Percentiles rank a stretch among this genome's conserved stretches.
phyloP scores from a whole-genome alignment of 2,797 vertebrate genomes.

The Halcyon leucocephala region DNA sequence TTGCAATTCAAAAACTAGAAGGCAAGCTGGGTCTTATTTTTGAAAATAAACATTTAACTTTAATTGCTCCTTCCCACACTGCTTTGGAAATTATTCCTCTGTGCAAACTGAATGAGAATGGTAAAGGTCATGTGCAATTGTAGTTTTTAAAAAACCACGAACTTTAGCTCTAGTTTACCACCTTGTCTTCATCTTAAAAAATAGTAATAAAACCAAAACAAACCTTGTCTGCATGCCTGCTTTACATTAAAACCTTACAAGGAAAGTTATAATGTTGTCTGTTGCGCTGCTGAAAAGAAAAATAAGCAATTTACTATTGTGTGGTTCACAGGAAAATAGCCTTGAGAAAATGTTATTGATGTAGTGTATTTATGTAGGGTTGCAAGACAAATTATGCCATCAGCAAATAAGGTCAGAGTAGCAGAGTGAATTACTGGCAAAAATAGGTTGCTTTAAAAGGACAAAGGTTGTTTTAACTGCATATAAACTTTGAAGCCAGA shows the following conservation, averaged over 20 bases:
- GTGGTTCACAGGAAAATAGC: slow-evolving; percentile 74
- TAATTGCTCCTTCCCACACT: slow-evolving; percentile 56
- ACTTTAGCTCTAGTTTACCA: slow-evolving; percentile 28
- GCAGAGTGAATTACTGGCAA: slow-evolving; percentile 48
- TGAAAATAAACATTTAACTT: slow-evolving; percentile 67
- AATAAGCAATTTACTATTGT: slow-evolving; percentile 75
- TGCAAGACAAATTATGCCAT: slow-evolving; percentile 82
- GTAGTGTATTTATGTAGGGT: slow-evolving; percentile 75
- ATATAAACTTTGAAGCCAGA: slow-evolving; percentile 54
- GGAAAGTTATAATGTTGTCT: slow-evolving; percentile 65
- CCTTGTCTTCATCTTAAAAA: slow-evolving; percentile 35
- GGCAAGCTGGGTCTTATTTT: slow-evolving; percentile 28
- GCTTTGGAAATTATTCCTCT: slow-evolving; percentile 43
- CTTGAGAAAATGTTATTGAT: slow-evolving; percentile 78
- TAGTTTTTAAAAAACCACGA: not conserved
- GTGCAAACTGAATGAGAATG: not conserved
- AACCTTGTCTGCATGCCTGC: slow-evolving; percentile 22
- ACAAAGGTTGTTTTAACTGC: slow-evolving; percentile 57
- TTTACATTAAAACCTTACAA: slow-evolving; percentile 55
- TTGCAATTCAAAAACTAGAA: slow-evolving; percentile 14
- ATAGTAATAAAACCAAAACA: slow-evolving; percentile 27
- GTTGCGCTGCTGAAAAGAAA: slow-evolving; percentile 47
- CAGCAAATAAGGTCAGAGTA: slow-evolving; percentile 79
- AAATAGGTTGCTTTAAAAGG: slow-evolving; percentile 51
- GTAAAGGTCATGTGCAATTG: slow-evolving; percentile 60